Evolutionary conservation across 1,140 invertebrate species (phyloP), one percentile per base, ranked within the genome.

Genomic region (Drosophila lini): DNA sequence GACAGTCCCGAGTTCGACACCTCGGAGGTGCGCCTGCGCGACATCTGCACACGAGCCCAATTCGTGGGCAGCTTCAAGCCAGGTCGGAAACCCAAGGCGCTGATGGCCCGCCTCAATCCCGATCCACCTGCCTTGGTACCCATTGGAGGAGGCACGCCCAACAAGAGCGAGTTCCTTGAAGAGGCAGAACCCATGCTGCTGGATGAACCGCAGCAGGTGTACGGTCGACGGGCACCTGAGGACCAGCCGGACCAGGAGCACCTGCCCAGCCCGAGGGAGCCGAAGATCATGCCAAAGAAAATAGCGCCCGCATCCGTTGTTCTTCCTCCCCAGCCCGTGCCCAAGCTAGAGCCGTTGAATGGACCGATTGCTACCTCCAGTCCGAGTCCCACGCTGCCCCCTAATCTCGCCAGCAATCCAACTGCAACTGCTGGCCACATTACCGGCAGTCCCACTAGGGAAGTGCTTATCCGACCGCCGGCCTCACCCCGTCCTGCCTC

Each of bases 401-500:
- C 45, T 4, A 59, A 36, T 60, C 44, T n/a, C 41, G 34, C 19
- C 9, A 36, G 25, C 15, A 71, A 32, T n/a, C 19, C 45, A 16
- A 3, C 44, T 3, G 6, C 71, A 7, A 15, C 16, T 40, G 44
- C 52, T 45, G 45, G 42, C 3, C 47, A 57, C 28, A 56, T 63
- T 5, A 53, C 50, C 16, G 70, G 50, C 22, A 75, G 73, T 50
- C 61, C 62, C 34, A 57, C 42, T 1, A 25, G 31, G 16, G 47
- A 63, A 65, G n/a, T 61, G 41, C 36, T 56, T n/a, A 44, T 56
- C 10, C 56, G 74, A 15, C 50, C 62, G 6, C 34, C 57, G n/a
- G 41, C 53, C 94, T 63, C 96, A 93, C 93, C 95, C 96, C 92
- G 96, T 50, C 96, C 96, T 69, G 94, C 95, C 0, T 97, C 95